phyloP scores from a whole-genome alignment of 2,797 vertebrate species.

The Gymnocypris eckloni region DNA sequence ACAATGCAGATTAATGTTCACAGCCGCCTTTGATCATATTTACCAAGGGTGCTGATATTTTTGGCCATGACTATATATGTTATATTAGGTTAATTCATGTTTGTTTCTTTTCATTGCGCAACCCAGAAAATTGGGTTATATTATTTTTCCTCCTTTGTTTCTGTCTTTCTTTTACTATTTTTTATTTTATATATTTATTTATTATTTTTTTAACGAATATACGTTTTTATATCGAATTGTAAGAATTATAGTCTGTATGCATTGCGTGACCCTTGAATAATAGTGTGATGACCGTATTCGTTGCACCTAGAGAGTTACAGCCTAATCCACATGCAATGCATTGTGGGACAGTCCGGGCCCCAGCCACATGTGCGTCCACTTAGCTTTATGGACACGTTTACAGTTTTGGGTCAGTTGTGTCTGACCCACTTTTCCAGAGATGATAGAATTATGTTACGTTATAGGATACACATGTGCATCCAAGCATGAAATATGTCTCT shows the following conservation, averaged over 20 bases:
- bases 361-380: constrained; percentile 59
- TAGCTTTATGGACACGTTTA: constrained; percentile 62
- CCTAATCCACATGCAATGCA: constrained; percentile 11
- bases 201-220: neutral
- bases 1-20: no score
- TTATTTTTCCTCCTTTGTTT: neutral
- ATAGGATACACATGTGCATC: constrained; percentile 54
- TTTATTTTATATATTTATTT: neutral
- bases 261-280: neutral
- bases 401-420: constrained; percentile 58
- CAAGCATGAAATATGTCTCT: constrained; percentile 46
- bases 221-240: neutral
- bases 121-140: neutral
- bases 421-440: constrained; percentile 55
- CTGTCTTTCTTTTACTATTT: neutral
- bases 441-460: constrained; percentile 50
- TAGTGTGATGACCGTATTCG: neutral
- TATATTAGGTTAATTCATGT: neutral
- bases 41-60: no score
- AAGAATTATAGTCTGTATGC: neutral
- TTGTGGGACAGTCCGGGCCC: constrained; percentile 17
- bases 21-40: no score
- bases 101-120: neutral
- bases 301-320: neutral
- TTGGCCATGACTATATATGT: neutral